Conservation (phyloP, 2,113 vertebrate genomes). For the Neofelis nebulosa region DNA sequence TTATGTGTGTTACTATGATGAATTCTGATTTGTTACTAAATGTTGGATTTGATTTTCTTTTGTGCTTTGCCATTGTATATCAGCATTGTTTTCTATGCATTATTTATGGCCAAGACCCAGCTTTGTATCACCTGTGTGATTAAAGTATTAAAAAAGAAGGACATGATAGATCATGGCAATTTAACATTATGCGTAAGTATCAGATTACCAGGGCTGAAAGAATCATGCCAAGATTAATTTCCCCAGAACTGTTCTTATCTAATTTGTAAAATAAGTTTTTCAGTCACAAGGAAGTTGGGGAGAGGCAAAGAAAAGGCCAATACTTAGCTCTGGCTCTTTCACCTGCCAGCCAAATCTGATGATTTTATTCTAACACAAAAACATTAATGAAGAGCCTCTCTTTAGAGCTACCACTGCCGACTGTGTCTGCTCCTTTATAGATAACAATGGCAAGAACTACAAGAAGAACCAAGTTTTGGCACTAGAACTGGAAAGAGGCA, state of each 20-base stretch:
- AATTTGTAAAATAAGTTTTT: constrained; percentile 45
- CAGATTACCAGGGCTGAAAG: background rate
- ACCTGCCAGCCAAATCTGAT: constrained; percentile 6
- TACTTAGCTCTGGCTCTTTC: background rate
- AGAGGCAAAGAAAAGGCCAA: background rate
- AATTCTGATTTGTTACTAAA: background rate
- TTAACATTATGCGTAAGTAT: background rate
- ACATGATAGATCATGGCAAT: background rate
- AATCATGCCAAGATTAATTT: constrained; percentile 15
- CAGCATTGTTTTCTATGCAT: background rate
- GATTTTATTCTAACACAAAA: background rate
- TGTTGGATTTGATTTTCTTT: background rate
- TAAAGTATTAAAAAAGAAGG: constrained; percentile 9
- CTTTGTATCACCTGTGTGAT: background rate
- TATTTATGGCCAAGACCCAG: background rate
- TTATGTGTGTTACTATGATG: background rate
- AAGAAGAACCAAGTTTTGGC: background rate
- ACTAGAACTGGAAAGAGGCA: background rate
- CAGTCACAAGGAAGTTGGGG: background rate
- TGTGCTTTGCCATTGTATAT: background rate
- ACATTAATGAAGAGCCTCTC: background rate
- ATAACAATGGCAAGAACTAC: background rate
- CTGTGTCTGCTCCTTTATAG: background rate
- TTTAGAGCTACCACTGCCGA: background rate
- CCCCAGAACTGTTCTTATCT: background rate